Evolutionary conservation across 2,113 vertebrate species (phyloP).

Genomic region (Bungarus multicinctus): DNA sequence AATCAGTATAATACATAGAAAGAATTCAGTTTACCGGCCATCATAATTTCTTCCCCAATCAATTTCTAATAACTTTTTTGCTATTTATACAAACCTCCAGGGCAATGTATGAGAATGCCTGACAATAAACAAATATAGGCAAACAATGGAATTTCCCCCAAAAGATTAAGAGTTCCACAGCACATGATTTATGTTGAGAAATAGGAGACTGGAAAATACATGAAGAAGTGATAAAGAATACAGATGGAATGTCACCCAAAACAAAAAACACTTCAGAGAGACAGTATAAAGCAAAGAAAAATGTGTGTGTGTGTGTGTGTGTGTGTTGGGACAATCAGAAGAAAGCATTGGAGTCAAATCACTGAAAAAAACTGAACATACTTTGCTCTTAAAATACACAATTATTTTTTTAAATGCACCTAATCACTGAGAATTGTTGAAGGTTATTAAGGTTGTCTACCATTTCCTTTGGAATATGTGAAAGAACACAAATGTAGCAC

Average conservation of each 20-base stretch:
- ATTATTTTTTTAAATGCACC: neutral
- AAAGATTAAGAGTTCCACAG: slow-evolving; percentile 9
- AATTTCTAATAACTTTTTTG: slow-evolving; percentile 43
- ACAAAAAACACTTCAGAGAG: slow-evolving; percentile 39
- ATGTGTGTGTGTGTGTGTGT: neutral
- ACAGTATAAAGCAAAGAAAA: slow-evolving; percentile 27
- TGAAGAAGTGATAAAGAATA: slow-evolving; percentile 3
- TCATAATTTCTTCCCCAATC: slow-evolving; percentile 28
- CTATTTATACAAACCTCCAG: slow-evolving; percentile 8
- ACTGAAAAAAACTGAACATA: neutral
- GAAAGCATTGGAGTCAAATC: neutral
- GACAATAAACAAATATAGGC: neutral
- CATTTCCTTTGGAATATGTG: neutral
- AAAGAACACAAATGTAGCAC: neutral
- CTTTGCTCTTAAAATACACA: neutral
- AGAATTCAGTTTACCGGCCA: slow-evolving; percentile 36
- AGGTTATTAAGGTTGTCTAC: neutral
- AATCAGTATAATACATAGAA: slow-evolving; percentile 34
- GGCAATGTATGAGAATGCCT: neutral
- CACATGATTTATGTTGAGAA: slow-evolving; percentile 11
- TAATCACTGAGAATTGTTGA: neutral
- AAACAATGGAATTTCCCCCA: slow-evolving; percentile 24
- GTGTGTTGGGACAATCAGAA: slow-evolving; percentile 6
- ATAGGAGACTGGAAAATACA: slow-evolving; percentile 22
- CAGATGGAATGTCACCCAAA: slow-evolving; percentile 44